Evolutionary conservation across 1,140 invertebrate genomes (phyloP), one percentile per base, ranked within the genome.

Genomic region (Lasioglossum baleicum): DNA sequence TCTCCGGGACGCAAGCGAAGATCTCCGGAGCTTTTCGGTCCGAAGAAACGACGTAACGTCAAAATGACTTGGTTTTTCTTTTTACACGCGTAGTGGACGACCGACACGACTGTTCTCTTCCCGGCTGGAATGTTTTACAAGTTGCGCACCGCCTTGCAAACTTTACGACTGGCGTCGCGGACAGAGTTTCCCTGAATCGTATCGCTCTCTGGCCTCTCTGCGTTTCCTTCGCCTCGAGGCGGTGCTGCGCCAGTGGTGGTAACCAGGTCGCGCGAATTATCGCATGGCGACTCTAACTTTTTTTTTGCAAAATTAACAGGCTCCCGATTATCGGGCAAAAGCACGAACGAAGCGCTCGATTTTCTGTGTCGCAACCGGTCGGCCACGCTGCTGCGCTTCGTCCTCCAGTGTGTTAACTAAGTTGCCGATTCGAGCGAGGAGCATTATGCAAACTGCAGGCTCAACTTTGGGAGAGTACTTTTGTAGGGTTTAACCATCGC

Each of bases 1-100:
- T 0, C 26, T 1, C 35, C 65, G 53, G 60, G 80, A 70, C 79
- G 74, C 79, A 69, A 68, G 77, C 71, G 66, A 79, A 71, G 65
- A 82, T 22, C 44, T 44, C 31, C 56, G 44, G 8, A 40, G n/a
- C n/a, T 60, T 40, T 42, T 17, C 22, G 66, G 61, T 2, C 8
- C 10, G 20, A 72, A 58, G 22, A 78, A 22, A 51, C 68, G 67
- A 68, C 51, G 67, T n/a, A 66, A 72, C 58, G 72, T 48, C 73
- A 42, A 77, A 77, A 68, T 67, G 56, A 67, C 48, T 48, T 40
- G 8, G 35, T 15, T 31, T 13, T 26, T 7, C 35, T 20, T 63
- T 15, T 31, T 20, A 17, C 20, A 8, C 40, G 56, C 8, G 64
- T 10, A 48, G n/a, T 31, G 22, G 22, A 15, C 35, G 22, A 20